These are phyloP conservation scores for Pseudopipra pipra DNA, from an alignment of 2,113 vertebrate genomes.

Conservation along the genomic window DNA sequence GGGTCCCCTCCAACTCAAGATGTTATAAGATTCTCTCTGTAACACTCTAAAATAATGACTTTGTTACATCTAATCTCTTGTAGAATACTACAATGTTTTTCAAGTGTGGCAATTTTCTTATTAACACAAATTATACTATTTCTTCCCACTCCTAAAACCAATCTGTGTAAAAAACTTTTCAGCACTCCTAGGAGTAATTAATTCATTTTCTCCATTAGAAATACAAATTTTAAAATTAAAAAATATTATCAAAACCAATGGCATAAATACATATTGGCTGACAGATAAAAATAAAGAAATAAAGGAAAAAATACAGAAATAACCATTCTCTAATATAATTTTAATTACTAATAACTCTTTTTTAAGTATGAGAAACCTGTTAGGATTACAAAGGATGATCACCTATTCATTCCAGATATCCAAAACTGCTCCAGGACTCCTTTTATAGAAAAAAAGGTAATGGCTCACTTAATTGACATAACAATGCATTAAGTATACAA, in stretches of 20 bases:
- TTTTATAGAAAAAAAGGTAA: background rate
- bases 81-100: background rate
- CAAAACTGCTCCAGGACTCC: background rate
- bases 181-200: background rate
- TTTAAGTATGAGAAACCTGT: background rate
- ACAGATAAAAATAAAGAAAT: background rate
- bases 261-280: background rate
- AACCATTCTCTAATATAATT: background rate
- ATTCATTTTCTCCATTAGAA: background rate
- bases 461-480: background rate
- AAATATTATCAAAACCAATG: background rate
- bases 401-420: background rate
- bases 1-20: background rate
- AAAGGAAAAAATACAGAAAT: background rate
- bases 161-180: background rate
- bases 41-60: background rate
- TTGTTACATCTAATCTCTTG: background rate
- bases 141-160: background rate
- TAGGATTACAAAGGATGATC: slow-evolving; percentile 5
- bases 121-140: background rate
- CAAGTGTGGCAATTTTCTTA: background rate
- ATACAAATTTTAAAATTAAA: background rate
- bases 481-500: background rate
- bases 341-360: background rate
- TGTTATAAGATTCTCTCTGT: background rate